Evolutionary conservation across 2,888 invertebrate species (phyloP), one percentile per base, ranked within the genome.

Genomic region (Chrysina gloriosa): DNA sequence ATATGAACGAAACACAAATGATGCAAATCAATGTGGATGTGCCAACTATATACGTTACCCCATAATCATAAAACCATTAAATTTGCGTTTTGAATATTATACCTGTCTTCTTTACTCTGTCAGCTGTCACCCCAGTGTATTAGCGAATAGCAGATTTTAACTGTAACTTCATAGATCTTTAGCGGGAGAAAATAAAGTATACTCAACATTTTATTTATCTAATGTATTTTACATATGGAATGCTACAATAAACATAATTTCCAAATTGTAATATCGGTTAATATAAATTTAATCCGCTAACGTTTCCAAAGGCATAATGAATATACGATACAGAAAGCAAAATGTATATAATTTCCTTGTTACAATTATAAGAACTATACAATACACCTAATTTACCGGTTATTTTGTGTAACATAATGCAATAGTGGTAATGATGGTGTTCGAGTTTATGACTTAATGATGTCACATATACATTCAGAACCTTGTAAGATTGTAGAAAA

Each of bases 171-270:
- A n/a, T n/a, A n/a, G n/a, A n/a, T n/a, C n/a, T n/a, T n/a, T n/a
- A n/a, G n/a, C n/a, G n/a, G n/a, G n/a, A n/a, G n/a, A n/a, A n/a
- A n/a, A n/a, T n/a, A n/a, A n/a, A n/a, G n/a, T n/a, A n/a, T n/a
- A n/a, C n/a, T n/a, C n/a, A 42, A 16, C 42, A 14, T 19, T 42
- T 42, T 19, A 14, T 14, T 58, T 58, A 58, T 58, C 42, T 58
- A 39, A 58, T 58, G 27, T 58, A 58, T 58, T 58, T 58, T 58
- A 58, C 58, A 58, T 58, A 58, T 58, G 58, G 58, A 58, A 58
- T 58, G 58, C 58, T 58, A 58, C 58, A 42, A 58, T 58, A 6
- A 58, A 58, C 42, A 58, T 58, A 58, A 58, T 42, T 36, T 21
- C 27, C 39, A 56, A 58, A 42, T 21, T 58, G 23, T 58, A 58